phyloP scores from a whole-genome alignment of 2,797 vertebrate genomes.

The Pampus argenteus region DNA sequence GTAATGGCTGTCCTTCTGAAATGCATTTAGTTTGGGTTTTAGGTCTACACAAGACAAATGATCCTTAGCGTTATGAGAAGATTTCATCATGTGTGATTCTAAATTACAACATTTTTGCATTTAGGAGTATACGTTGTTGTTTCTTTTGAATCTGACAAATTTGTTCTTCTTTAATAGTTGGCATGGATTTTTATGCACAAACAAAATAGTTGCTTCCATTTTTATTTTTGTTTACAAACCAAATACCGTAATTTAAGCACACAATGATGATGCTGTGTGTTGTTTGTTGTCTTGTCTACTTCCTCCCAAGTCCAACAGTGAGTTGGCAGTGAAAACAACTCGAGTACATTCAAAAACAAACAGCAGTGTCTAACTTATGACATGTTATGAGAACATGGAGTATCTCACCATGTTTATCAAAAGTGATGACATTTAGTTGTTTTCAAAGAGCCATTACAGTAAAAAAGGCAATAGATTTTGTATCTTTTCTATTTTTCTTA shows the following conservation, averaged over 20 bases:
- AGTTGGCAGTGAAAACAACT: slow-evolving; percentile 7
- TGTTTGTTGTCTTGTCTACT: slow-evolving; percentile 7
- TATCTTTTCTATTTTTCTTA: too few relatives aligned
- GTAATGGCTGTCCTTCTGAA: background rate
- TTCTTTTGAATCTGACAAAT: background rate
- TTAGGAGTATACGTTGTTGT: background rate
- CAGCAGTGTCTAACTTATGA: background rate
- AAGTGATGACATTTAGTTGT: background rate
- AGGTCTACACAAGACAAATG: background rate
- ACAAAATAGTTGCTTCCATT: background rate
- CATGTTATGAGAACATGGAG: background rate
- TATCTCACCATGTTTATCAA: background rate
- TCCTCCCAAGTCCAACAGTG: background rate
- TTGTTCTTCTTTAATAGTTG: background rate
- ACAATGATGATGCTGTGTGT: background rate
- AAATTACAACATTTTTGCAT: background rate
- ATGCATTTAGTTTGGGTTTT: background rate
- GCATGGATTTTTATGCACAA: background rate
- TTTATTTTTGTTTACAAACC: background rate
- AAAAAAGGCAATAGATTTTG: background rate
- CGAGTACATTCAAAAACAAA: background rate
- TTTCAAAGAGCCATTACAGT: background rate
- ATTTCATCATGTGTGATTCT: background rate
- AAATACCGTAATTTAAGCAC: slow-evolving; percentile 4
- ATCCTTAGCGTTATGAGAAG: background rate